Base-by-base conservation (phyloP, 2,888 invertebrate species). In the Helleia helle region DNA sequence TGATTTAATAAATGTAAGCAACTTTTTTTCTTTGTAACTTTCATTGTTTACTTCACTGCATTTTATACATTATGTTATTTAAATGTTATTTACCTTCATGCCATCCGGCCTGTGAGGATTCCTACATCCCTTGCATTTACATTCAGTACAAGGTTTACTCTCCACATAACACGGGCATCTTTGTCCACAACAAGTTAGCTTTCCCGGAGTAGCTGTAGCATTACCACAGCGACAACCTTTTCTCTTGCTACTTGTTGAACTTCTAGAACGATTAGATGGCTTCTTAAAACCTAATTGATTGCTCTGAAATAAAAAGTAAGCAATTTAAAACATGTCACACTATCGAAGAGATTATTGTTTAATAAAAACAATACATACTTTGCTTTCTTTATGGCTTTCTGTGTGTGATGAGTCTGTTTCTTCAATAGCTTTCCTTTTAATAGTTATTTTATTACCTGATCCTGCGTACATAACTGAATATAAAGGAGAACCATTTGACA, bases 141-240 rank as follows among this genome's bases (percentile, higher is more conserved):
- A 97, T 56, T 93, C 94, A 4, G 92, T 87, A 65, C 97, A 97
- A 0, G 94, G 92, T 67, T 94, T 93, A 51, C 93, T 93, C 51
- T 93, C 93, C 3, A 95, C 94, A 71, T 97, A 97, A 73, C 97
- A 97, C 0, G 96, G 95, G 77, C 97, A 97, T 47, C 97, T 85
- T 66, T 96, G 96, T 0, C 96, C 96, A 62, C 96, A 95, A 64
- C 97, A 97, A 0, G 96, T 96, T 29, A 96, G 74, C 67, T 94
- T 95, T 3, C 95, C 95, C 0, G 96, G 95, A 11, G 92, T 92
- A 1, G 93, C 90, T 0, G 96, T 94, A 0, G 95, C 94, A 73
- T 94, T 94, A 2, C 96, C 96, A 81, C 97, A 97, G 44, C 96
- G 88, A 65, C 96, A 97, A 8, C 94, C 94, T 74, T 90, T 89